Percentiles rank a stretch among this genome's conserved stretches.
phyloP scores from a whole-genome alignment of 2,113 vertebrate species.

The Pandion haliaetus region DNA sequence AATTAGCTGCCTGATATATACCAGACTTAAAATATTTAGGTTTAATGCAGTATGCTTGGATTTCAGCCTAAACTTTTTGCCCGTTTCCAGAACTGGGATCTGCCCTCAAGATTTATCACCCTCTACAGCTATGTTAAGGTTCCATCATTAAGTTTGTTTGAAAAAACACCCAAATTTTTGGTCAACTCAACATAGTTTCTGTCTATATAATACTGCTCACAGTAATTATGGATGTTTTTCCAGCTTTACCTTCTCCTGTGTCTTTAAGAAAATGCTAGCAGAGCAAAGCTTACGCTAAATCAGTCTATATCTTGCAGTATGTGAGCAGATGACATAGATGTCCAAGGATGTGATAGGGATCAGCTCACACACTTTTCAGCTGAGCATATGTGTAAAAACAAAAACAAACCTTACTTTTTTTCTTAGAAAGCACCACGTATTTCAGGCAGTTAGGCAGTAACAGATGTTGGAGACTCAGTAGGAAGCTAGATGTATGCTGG shows the following conservation, averaged over 20 bases:
- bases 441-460: slow-evolving; percentile 68
- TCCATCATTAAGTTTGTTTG: not conserved
- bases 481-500: slow-evolving; percentile 67
- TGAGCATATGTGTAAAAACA: slow-evolving; percentile 70
- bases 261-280: slow-evolving; percentile 31
- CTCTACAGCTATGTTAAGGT: not conserved
- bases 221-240: not conserved
- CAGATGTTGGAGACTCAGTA: slow-evolving; percentile 72
- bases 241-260: not conserved
- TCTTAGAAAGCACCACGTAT: slow-evolving; percentile 58
- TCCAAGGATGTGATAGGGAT: slow-evolving; percentile 57
- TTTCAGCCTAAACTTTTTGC: slow-evolving; percentile 41
- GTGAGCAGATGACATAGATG: slow-evolving; percentile 60
- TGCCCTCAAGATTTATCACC: slow-evolving; percentile 32
- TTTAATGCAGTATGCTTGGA: slow-evolving; percentile 61
- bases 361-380: slow-evolving; percentile 64
- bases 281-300: not conserved
- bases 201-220: not conserved
- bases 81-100: slow-evolving; percentile 14
- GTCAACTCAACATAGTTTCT: not conserved
- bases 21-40: slow-evolving; percentile 62
- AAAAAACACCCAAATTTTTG: not conserved
- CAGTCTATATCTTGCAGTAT: slow-evolving; percentile 18
- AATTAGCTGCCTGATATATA: slow-evolving; percentile 57
- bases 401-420: slow-evolving; percentile 69